Evolutionary conservation across 2,888 invertebrate species (phyloP).

Genomic region (Marronus borbonicus): DNA sequence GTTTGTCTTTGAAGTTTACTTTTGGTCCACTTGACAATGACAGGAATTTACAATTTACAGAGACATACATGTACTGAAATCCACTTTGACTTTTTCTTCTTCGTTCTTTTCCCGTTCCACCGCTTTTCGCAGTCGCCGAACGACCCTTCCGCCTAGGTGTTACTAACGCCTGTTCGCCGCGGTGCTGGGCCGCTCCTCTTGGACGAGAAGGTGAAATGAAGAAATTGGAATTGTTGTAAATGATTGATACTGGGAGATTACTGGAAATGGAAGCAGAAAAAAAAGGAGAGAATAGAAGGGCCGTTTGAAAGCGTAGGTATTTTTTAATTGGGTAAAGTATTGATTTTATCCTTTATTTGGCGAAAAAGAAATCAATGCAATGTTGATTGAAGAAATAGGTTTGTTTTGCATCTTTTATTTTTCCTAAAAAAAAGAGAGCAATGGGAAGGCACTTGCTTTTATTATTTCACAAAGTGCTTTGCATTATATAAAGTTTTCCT

Average conservation of each 20-base stretch:
- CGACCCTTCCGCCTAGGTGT: neutral
- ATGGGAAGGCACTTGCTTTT: no score
- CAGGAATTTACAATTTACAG: constrained; percentile 66
- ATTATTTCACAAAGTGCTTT: no score
- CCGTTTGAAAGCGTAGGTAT: constrained; percentile 5
- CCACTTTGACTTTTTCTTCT: constrained; percentile 49
- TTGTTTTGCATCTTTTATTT: no score
- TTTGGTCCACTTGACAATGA: constrained; percentile 64
- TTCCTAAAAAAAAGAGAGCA: no score
- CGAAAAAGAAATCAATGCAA: neutral
- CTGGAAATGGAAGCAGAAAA: neutral
- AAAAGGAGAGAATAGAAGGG: neutral
- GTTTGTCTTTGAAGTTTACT: constrained; percentile 69
- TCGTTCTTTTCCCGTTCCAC: neutral
- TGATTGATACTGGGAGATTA: constrained; percentile 38
- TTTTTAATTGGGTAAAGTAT: constrained; percentile 10
- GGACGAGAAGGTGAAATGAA: neutral
- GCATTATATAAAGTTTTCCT: no score
- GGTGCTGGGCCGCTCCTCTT: neutral
- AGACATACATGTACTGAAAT: constrained; percentile 47
- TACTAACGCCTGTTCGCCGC: constrained; percentile 9
- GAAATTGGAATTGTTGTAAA: constrained; percentile 39
- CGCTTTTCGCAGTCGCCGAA: neutral
- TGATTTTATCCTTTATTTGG: neutral
- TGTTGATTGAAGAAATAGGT: neutral